Evolutionary conservation across 2,888 invertebrate genomes (phyloP).

Genomic region (Chloromyia formosa): DNA sequence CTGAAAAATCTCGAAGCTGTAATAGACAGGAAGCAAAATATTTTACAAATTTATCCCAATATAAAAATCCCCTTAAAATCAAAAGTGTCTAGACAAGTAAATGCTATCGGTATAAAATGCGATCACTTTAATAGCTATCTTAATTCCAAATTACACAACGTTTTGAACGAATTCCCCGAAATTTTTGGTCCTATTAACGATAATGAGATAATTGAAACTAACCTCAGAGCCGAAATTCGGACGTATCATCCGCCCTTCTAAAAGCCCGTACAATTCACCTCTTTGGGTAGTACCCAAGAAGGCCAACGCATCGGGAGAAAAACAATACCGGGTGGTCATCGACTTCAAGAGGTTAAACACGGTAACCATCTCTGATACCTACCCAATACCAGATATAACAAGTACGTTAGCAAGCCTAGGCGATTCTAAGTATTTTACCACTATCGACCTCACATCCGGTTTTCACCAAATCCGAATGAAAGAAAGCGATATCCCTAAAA

Average conservation of each 20-base stretch:
- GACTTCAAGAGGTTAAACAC: too few relatives aligned
- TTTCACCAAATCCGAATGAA: slow-evolving; percentile 17
- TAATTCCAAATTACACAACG: too few relatives aligned
- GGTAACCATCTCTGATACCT: too few relatives aligned
- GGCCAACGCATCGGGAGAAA: neutral
- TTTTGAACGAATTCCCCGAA: neutral
- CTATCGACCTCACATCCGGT: too few relatives aligned
- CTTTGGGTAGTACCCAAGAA: too few relatives aligned
- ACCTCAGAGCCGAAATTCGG: neutral
- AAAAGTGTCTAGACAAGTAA: slow-evolving; percentile 11
- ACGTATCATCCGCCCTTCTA: neutral
- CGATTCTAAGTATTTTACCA: too few relatives aligned
- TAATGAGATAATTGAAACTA: neutral
- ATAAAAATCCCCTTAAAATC: too few relatives aligned
- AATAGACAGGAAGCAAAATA: neutral
- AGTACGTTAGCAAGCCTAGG: too few relatives aligned
- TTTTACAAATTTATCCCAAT: too few relatives aligned
- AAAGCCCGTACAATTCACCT: neutral
- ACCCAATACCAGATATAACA: too few relatives aligned
- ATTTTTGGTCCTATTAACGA: neutral
- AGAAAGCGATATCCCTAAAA: slow-evolving; percentile 40
- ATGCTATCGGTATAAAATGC: neutral
- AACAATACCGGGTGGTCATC: neutral
- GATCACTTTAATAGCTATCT: too few relatives aligned
- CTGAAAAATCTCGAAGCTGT: neutral